Evolutionary conservation across 1,140 invertebrate genomes (phyloP), one percentile per base, ranked within the genome.

Genomic region (Muscidifurax raptorellus): DNA sequence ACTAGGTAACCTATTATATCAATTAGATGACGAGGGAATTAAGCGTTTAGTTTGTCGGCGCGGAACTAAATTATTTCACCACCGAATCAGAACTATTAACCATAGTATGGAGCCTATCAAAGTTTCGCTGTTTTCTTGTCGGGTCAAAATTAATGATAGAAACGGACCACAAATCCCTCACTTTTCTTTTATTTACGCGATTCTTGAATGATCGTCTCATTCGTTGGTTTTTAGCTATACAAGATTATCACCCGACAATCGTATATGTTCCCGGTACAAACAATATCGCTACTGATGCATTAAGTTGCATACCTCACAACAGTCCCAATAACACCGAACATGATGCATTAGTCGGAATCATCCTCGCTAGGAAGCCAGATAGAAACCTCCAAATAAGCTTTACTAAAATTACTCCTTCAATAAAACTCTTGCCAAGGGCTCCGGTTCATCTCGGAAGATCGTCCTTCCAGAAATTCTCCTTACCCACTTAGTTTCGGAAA

Each of bases 201-300:
- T 32, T 80, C 18, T n/a, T 84, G 15, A 84, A 27, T 27, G 25
- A n/a, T 5, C 27, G 67, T 27, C n/a, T 84, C 32, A 44, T 0
- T 7, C 32, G 77, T 44, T 84, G 76, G 83, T 40, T 32, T 7
- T 69, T 83, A 9, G 7, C 25, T 1, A 76, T 83, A 7, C 82
- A 83, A n/a, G 59, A 83, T 22, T 82, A 82, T 59, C 18, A 75
- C 36, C 30, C 77, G 9, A 40, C 47, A 44, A 76, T 85, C 10
- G 18, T 47, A 13, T 30, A 83, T 47, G 71, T 82, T 52, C 22
- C 22, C 10, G 80, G 85, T 2, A 32, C 27, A 28, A 40, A 74
- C 0, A 81, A 81, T n/a, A 76, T 85, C 22, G n/a, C 47, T 9
- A 81, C 85, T 4, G 85, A 86, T 27, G 28, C n/a, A 2, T 32